phyloP scores from a whole-genome alignment of 2,797 vertebrate genomes.

The Pangasius sanitwongsei region DNA sequence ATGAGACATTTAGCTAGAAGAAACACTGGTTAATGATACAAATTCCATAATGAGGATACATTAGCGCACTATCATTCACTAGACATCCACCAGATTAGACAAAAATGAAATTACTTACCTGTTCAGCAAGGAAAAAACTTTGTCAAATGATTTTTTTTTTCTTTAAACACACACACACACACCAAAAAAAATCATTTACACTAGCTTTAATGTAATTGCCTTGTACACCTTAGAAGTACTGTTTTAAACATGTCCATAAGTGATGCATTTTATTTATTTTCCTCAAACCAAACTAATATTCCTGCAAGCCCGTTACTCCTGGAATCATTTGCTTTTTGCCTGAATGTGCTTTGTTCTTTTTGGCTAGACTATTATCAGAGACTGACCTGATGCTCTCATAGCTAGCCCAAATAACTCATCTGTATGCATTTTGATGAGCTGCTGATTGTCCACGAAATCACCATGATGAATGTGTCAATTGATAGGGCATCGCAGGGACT shows the following conservation, averaged over 20 bases:
- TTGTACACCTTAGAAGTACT: neutral
- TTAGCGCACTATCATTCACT: neutral
- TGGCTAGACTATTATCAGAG: conserved; percentile 19
- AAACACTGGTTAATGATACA: neutral
- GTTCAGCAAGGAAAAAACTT: neutral
- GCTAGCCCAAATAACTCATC: conserved; percentile 36
- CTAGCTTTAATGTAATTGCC: neutral
- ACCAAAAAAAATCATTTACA: neutral
- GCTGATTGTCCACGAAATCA: conserved; percentile 46
- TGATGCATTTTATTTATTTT: neutral
- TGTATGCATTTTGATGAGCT: conserved; percentile 31
- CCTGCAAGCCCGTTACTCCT: neutral
- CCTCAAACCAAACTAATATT: neutral
- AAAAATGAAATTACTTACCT: neutral
- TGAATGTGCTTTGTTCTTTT: conserved; percentile 22
- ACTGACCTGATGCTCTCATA: conserved; percentile 17
- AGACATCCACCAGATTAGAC: neutral
- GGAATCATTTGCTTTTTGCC: neutral
- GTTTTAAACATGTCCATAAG: neutral
- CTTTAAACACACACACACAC: too few relatives aligned
- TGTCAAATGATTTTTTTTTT: neutral
- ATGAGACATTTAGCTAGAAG: neutral
- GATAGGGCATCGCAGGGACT: conserved; percentile 61
- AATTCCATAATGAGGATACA: neutral
- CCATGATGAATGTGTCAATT: conserved; percentile 53